These are phyloP conservation scores for Okamejei kenojei DNA, from an alignment of 2,797 vertebrate genomes.

Conservation along the genomic window DNA sequence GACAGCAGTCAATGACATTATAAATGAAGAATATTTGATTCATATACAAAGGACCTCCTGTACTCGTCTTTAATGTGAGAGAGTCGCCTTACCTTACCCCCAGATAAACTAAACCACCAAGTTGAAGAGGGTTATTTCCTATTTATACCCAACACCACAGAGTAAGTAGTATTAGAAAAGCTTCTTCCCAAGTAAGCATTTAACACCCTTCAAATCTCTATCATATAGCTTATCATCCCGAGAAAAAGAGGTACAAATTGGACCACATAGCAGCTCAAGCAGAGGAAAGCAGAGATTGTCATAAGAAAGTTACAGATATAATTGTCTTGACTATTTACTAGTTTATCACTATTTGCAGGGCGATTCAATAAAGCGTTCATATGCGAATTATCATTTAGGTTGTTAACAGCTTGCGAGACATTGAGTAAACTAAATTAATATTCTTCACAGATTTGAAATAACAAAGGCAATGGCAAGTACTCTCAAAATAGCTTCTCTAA, in stretches of 20 bases:
- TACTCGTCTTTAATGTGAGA: background rate
- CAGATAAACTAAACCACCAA: background rate
- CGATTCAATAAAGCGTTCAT: background rate
- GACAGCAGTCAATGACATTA: background rate
- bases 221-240: background rate
- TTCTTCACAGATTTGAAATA: background rate
- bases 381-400: background rate
- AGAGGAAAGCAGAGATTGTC: background rate
- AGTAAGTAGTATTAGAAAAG: background rate
- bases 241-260: background rate
- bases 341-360: background rate
- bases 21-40: background rate
- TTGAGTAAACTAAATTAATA: background rate
- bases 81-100: background rate
- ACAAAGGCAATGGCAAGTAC: background rate
- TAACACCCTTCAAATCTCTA: background rate
- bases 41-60: background rate
- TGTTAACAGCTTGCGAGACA: background rate
- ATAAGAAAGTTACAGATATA: background rate
- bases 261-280: background rate
- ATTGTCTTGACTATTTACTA: background rate
- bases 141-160: background rate
- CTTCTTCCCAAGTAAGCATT: background rate
- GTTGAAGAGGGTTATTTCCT: background rate
- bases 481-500: too few species aligned